These are phyloP conservation scores for Melanchra persicariae DNA, from an alignment of 2,888 invertebrate genomes.

Conservation along the genomic window DNA sequence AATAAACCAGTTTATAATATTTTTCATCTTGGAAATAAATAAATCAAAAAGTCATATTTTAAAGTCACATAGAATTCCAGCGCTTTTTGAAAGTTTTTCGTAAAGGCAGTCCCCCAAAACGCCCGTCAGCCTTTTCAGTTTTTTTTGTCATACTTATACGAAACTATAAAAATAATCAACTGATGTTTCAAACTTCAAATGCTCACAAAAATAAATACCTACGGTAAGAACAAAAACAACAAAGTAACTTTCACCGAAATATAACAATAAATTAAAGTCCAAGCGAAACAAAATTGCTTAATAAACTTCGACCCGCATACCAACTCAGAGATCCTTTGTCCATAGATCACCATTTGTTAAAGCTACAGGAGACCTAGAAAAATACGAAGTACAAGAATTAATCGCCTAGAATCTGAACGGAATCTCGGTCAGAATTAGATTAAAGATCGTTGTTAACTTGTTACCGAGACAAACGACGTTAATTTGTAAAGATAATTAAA, in stretches of 20 bases:
- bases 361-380: conserved; percentile 52
- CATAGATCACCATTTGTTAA: conserved; percentile 49
- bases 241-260: conserved; percentile 9
- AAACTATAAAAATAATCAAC: neutral
- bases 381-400: conserved; percentile 62
- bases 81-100: too few species aligned
- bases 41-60: too few species aligned
- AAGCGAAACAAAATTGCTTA: conserved; percentile 43
- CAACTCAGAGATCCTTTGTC: conserved; percentile 1
- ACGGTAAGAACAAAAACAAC: conserved; percentile 1
- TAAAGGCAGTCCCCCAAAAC: too few species aligned
- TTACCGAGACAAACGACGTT: conserved; percentile 59
- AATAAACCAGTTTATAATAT: too few species aligned
- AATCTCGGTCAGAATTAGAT: conserved; percentile 63
- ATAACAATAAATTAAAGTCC: conserved; percentile 25
- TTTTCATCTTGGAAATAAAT: too few species aligned
- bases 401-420: conserved; percentile 56
- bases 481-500: conserved; percentile 62
- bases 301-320: conserved; percentile 40
- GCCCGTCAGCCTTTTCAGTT: too few species aligned
- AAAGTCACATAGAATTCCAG: too few species aligned
- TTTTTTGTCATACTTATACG: neutral
- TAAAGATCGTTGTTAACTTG: conserved; percentile 60
- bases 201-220: neutral
- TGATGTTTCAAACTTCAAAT: neutral